A percentile compares a stretch with the other conserved stretches of the same genome.
Evolutionary conservation across 2,797 vertebrate species (phyloP).

Genomic region (Lerista edwardsae): DNA sequence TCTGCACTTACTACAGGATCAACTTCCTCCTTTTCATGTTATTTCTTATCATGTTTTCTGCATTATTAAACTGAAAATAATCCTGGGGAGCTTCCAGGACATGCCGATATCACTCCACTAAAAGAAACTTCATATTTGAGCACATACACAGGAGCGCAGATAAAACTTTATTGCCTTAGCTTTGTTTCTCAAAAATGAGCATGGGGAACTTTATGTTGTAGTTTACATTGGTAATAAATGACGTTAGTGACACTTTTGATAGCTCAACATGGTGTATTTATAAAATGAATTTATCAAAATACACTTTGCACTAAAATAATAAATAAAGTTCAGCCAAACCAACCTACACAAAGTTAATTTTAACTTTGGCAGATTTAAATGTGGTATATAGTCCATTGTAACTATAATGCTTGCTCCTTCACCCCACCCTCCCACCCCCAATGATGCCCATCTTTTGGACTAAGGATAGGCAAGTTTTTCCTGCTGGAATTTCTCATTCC

Average conservation of each 20-base stretch:
- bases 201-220: slow-evolving; percentile 57
- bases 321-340: slow-evolving; percentile 78
- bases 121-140: slow-evolving; percentile 45
- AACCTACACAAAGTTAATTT: slow-evolving; percentile 77
- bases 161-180: slow-evolving; percentile 70
- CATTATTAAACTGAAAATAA: neutral
- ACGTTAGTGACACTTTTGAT: slow-evolving; percentile 74
- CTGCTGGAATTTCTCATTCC: slow-evolving; percentile 79
- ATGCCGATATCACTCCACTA: slow-evolving; percentile 12
- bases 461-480: slow-evolving; percentile 63
- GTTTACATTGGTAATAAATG: slow-evolving; percentile 69
- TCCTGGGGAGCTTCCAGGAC: neutral
- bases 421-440: slow-evolving; percentile 59
- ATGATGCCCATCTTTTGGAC: slow-evolving; percentile 74
- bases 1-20: neutral
- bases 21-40: neutral
- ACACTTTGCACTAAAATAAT: slow-evolving; percentile 81
- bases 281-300: slow-evolving; percentile 84
- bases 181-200: slow-evolving; percentile 71
- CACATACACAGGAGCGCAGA: slow-evolving; percentile 65
- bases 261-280: slow-evolving; percentile 79
- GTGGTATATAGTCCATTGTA: slow-evolving; percentile 71
- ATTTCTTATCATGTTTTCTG: slow-evolving; percentile 34
- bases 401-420: slow-evolving; percentile 71
- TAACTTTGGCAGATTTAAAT: slow-evolving; percentile 76